Evolutionary conservation across 2,888 invertebrate genomes (phyloP).

Genomic region (Drosophila affinis): DNA sequence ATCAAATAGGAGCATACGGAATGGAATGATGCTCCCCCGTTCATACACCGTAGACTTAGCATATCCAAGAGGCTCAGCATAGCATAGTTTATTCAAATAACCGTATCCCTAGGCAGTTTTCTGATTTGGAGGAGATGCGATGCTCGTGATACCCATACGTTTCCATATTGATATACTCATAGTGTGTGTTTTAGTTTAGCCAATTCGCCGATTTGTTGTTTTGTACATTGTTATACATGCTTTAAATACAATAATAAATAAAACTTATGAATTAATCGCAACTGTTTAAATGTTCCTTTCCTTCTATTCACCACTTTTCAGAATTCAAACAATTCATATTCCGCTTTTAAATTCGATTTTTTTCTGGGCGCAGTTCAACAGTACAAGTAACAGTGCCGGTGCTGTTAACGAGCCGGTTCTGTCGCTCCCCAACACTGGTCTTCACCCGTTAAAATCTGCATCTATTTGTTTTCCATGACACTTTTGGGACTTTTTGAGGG

Average conservation of each 20-base stretch:
- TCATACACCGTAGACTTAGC: constrained; percentile 42
- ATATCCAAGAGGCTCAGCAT: constrained; percentile 38
- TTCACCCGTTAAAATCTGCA: too few relatives aligned
- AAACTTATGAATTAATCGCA: constrained; percentile 33
- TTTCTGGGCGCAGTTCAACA: neutral
- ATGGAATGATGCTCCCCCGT: constrained; percentile 2
- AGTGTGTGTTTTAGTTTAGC: constrained; percentile 68
- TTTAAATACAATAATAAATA: constrained; percentile 64
- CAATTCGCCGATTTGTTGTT: constrained; percentile 74
- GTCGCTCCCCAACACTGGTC: too few relatives aligned
- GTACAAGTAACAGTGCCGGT: neutral
- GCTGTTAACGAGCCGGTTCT: too few relatives aligned
- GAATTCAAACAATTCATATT: neutral
- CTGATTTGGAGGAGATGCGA: constrained; percentile 6
- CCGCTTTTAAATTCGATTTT: too few relatives aligned
- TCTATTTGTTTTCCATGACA: too few relatives aligned
- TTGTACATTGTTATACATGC: constrained; percentile 77
- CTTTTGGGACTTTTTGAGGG: too few relatives aligned
- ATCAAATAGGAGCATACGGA: constrained; percentile 8
- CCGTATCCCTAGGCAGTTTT: constrained; percentile 15
- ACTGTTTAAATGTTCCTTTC: constrained; percentile 13
- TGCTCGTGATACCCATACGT: constrained; percentile 46
- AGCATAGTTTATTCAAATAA: constrained; percentile 34
- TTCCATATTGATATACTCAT: constrained; percentile 44
- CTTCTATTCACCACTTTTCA: neutral